phyloP scores from a whole-genome alignment of 1,140 invertebrate genomes.

The Monomorium pharaonis region DNA sequence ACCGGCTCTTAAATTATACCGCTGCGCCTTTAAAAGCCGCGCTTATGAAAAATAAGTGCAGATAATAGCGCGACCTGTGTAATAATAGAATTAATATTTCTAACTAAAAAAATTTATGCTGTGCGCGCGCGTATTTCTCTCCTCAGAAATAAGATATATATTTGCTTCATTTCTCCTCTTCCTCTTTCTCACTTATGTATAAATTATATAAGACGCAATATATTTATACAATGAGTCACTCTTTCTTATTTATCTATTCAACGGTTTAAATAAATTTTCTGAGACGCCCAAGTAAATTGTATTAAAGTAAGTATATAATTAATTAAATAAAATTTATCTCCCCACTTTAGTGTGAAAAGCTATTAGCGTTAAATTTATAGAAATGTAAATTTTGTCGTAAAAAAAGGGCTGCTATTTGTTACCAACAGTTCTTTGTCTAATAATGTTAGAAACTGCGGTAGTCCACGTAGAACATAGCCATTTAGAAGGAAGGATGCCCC shows the following conservation, averaged over 20 bases:
- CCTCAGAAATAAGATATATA: neutral
- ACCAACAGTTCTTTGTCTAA: constrained; percentile 9
- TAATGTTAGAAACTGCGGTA: constrained; percentile 46
- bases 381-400: constrained; percentile 34
- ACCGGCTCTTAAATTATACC: constrained; percentile 69
- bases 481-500: constrained; percentile 9
- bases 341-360: neutral
- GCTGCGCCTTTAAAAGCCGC: constrained; percentile 66
- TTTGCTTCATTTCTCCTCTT: neutral
- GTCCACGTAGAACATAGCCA: constrained; percentile 16
- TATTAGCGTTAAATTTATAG: constrained; percentile 26
- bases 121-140: neutral
- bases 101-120: neutral
- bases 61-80: constrained; percentile 27
- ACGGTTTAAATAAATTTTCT: neutral
- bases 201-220: constrained; percentile 1
- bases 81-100: constrained; percentile 43
- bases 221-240: neutral
- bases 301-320: constrained; percentile 1
- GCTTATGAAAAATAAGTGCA: constrained; percentile 56
- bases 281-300: neutral
- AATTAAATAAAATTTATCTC: neutral
- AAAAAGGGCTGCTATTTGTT: constrained; percentile 46
- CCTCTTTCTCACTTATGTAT: neutral
- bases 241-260: neutral